Evolutionary conservation across 1,140 invertebrate species (phyloP).

Genomic region (Cylas formicarius): DNA sequence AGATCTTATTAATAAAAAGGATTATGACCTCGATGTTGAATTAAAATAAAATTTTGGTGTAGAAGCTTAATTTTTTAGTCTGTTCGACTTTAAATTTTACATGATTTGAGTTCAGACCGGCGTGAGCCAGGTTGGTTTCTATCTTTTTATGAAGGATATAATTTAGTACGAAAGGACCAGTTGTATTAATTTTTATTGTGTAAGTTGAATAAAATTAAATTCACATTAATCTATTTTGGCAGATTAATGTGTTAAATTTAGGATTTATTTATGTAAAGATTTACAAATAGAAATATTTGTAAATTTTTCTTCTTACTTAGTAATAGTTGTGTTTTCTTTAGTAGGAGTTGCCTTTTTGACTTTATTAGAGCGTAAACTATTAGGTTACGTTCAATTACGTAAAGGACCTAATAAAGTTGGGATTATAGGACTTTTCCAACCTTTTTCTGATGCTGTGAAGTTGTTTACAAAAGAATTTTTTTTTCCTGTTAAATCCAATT

Average conservation of each 20-base stretch:
- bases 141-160: conserved; percentile 49
- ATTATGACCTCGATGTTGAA: conserved; percentile 76
- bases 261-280: conserved; percentile 50
- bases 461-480: conserved; percentile 54
- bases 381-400: conserved; percentile 61
- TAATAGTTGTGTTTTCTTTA: conserved; percentile 40
- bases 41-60: conserved; percentile 57
- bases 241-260: conserved; percentile 58
- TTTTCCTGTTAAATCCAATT: conserved; percentile 46
- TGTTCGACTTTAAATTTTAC: conserved; percentile 72
- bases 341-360: conserved; percentile 58
- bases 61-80: conserved; percentile 56
- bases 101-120: conserved; percentile 72
- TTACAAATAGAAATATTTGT: conserved; percentile 47
- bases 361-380: conserved; percentile 59
- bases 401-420: conserved; percentile 62
- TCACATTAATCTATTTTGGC: conserved; percentile 50
- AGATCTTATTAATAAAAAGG: conserved; percentile 57
- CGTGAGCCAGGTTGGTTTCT: conserved; percentile 69
- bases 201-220: conserved; percentile 34
- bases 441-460: conserved; percentile 61
- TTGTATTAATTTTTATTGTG: conserved; percentile 40
- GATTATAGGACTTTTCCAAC: conserved; percentile 53
- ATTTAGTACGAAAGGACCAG: conserved; percentile 62
- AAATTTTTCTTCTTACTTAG: conserved; percentile 10